A percentile compares a stretch with the other conserved stretches of the same genome.
Conservation (phyloP, 2,113 vertebrate species). For the Mirounga angustirostris region DNA sequence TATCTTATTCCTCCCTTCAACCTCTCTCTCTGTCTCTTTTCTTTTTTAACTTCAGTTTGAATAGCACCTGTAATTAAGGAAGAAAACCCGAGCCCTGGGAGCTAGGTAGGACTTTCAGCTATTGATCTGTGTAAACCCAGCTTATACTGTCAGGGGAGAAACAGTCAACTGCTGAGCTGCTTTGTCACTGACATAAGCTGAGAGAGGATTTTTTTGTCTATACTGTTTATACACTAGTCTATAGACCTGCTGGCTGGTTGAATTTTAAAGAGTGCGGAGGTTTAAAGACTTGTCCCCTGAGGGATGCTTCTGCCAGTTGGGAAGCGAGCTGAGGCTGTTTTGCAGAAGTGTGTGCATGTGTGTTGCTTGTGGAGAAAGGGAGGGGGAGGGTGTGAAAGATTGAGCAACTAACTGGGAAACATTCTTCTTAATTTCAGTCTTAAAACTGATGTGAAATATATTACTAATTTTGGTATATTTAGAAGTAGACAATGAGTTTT, state of each 20-base stretch:
- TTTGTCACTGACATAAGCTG: conserved; percentile 91
- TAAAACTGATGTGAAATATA: conserved; percentile 65
- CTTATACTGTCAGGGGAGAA: conserved; percentile 91
- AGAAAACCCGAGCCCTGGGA: conserved; percentile 80
- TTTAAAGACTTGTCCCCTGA: conserved; percentile 96
- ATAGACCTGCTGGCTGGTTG: conserved; percentile 97
- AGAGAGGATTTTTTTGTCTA: conserved; percentile 86
- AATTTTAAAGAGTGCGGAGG: conserved; percentile 98
- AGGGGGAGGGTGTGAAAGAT: conserved; percentile 41
- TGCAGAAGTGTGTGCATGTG: conserved; percentile 79
- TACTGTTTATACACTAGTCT: conserved; percentile 92
- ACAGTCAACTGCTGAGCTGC: conserved; percentile 90
- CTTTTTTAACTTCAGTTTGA: conserved; percentile 68
- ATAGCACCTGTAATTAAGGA: conserved; percentile 89
- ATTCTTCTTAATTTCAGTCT: conserved; percentile 72
- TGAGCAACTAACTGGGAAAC: conserved; percentile 28
- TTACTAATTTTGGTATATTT: conserved; percentile 62
- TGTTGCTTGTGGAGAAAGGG: conserved; percentile 59
- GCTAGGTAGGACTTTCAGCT: conserved; percentile 88
- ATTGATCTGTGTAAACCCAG: conserved; percentile 92
- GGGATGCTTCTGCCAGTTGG: conserved; percentile 94
- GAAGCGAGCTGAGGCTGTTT: conserved; percentile 90
- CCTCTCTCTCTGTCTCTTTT: background rate
- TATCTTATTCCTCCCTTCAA: conserved; percentile 62
- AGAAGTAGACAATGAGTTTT: conserved; percentile 76